These are phyloP conservation scores for Anas platyrhynchos DNA, from an alignment of 2,113 vertebrate species.

Conservation along the genomic window DNA sequence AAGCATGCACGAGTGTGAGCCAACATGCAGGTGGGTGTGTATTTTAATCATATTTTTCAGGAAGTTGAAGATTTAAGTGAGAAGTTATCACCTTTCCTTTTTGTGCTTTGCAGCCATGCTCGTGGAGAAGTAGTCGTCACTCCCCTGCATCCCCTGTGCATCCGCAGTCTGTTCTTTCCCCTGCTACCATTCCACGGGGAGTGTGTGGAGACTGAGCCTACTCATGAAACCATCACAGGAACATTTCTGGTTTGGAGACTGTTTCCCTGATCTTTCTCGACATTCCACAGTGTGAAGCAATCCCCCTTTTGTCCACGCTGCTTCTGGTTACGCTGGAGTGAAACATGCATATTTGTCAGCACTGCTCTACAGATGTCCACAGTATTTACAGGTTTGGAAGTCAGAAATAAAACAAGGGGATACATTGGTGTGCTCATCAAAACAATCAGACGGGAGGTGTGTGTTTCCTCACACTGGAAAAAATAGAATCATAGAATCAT, in stretches of 20 bases:
- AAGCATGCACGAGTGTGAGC: neutral
- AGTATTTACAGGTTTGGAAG: neutral
- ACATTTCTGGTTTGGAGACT: neutral
- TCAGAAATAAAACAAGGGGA: neutral
- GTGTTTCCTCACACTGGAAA: neutral
- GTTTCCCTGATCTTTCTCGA: neutral
- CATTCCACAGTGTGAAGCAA: fast-evolving
- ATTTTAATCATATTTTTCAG: neutral
- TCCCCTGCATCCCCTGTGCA: neutral
- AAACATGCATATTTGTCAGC: neutral
- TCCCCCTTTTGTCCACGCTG: neutral
- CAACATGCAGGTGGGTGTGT: neutral
- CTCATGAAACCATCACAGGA: neutral
- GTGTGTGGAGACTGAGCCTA: neutral
- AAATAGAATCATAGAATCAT: too few relatives aligned
- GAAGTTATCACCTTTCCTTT: neutral
- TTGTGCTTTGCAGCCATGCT: neutral
- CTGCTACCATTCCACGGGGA: neutral
- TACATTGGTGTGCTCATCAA: neutral
- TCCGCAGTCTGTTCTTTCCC: neutral
- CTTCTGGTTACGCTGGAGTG: neutral
- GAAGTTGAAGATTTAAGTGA: neutral
- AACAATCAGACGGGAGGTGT: neutral
- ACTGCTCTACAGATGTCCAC: neutral
- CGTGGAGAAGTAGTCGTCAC: neutral